Evolutionary conservation across 2,888 invertebrate genomes (phyloP), one percentile per base, ranked within the genome.

Genomic region (Tenthredo livida): DNA sequence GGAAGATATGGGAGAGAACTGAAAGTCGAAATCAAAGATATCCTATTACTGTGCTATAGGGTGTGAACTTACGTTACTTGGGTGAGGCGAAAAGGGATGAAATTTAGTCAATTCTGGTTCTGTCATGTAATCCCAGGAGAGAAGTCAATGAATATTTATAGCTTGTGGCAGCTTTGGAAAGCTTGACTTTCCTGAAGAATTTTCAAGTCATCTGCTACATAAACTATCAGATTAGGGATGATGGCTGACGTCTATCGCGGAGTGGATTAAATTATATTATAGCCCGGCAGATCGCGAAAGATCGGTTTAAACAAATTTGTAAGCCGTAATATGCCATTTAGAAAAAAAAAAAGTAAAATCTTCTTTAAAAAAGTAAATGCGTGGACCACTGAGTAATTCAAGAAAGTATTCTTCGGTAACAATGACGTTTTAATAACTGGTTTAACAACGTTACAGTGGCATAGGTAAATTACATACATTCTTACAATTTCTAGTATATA

Each of bases 361-460:
- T 50, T 17, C 50, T n/a, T 50, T 6, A 6, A 50, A 50, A 50
- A 6, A 50, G 17, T 17, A 33, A 33, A 33, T 61, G 5, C 33
- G n/a, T n/a, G 12, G 6, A 50, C 25, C n/a, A 40, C n/a, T 40
- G 12, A 61, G 15, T 80, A 61, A n/a, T 80, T 40, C 58, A 61
- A 80, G 85, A 84, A 87, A 86, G 54, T 91, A 90, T 91, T 90
- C 89, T 93, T 93, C 91, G 90, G 92, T 93, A 93, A 93, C 93
- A 93, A 93, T 93, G 92, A 92, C 91, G 92, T 93, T 90, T 93
- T 93, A 93, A 93, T 93, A 93, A 93, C 91, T 91, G 91, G 89
- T 93, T 93, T 91, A 93, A 93, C 93, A 93, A 93, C 90, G 87
- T 91, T 92, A 92, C 91, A 91, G 88, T 90, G 88, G 90, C 89